A percentile compares a stretch with the other conserved stretches of the same genome.
These are phyloP conservation scores for Entomobrya proxima DNA, from an alignment of 2,888 invertebrate species.

Conservation along the genomic window DNA sequence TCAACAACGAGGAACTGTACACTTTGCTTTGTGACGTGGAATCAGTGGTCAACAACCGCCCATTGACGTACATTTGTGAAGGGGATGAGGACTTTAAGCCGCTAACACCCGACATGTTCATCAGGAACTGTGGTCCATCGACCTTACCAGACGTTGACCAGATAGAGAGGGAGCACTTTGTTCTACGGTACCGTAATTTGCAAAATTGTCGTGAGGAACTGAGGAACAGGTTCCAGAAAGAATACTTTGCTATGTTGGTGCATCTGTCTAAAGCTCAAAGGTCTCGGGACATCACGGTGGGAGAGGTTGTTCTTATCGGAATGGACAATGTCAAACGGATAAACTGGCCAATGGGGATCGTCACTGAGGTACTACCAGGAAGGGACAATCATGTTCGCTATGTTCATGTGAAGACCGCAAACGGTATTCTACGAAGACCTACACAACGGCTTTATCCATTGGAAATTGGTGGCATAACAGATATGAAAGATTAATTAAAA, in stretches of 20 bases:
- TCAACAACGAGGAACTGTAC: not conserved
- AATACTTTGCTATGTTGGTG: not conserved
- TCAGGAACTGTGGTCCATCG: not conserved
- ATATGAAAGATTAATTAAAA: too few species aligned
- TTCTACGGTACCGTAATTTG: too few species aligned
- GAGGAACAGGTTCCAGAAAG: not conserved
- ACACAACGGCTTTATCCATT: too few species aligned
- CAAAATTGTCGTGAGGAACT: not conserved
- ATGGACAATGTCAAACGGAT: not conserved
- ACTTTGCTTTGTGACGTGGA: not conserved
- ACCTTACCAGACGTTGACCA: not conserved
- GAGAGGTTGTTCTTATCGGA: not conserved
- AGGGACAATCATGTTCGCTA: not conserved
- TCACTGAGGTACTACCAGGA: not conserved
- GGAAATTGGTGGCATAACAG: too few species aligned
- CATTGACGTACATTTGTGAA: not conserved
- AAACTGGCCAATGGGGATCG: not conserved
- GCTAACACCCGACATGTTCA: not conserved
- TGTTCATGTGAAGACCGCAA: too few species aligned
- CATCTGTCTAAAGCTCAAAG: not conserved
- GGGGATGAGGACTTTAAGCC: not conserved
- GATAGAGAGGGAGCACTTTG: too few species aligned
- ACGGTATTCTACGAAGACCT: too few species aligned
- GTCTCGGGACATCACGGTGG: not conserved
- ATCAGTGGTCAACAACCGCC: not conserved